Evolutionary conservation across 2,888 invertebrate genomes (phyloP).

Genomic region (Leistus spinibarbis): DNA sequence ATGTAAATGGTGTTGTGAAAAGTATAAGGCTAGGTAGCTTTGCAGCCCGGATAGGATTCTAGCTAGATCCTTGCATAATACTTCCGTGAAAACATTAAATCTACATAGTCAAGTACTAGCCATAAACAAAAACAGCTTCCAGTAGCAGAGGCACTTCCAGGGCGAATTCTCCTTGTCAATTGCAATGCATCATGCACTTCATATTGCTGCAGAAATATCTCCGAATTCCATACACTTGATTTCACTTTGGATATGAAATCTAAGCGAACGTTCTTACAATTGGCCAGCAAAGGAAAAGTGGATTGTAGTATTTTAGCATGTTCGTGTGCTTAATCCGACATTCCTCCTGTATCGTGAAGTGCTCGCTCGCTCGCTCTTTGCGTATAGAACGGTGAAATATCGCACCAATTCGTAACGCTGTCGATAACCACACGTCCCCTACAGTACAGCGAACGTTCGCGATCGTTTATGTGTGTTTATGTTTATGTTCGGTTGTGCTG

Average conservation of each 20-base stretch:
- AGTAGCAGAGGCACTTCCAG: neutral
- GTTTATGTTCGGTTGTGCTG: neutral
- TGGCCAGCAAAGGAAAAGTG: too few species aligned
- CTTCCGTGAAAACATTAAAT: constrained; percentile 29
- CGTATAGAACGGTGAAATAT: neutral
- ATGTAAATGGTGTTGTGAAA: constrained; percentile 11
- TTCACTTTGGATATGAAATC: too few species aligned
- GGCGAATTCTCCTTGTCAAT: constrained; percentile 19
- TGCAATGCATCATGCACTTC: neutral
- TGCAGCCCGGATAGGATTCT: neutral
- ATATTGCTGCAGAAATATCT: neutral
- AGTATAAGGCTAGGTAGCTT: neutral
- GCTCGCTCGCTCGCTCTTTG: neutral
- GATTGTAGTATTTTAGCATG: neutral
- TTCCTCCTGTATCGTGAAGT: neutral
- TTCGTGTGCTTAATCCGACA: neutral
- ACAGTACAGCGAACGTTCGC: neutral
- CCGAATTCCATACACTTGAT: neutral
- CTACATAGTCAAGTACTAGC: constrained; percentile 28
- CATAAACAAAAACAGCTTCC: constrained; percentile 27
- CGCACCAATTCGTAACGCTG: constrained; percentile 2
- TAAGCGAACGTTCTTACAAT: too few species aligned
- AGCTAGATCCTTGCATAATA: constrained; percentile 18
- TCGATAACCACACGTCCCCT: neutral
- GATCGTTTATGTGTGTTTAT: constrained; percentile 3